These are phyloP conservation scores for Apodemia zela DNA, from an alignment of 2,888 invertebrate genomes.

Conservation along the genomic window DNA sequence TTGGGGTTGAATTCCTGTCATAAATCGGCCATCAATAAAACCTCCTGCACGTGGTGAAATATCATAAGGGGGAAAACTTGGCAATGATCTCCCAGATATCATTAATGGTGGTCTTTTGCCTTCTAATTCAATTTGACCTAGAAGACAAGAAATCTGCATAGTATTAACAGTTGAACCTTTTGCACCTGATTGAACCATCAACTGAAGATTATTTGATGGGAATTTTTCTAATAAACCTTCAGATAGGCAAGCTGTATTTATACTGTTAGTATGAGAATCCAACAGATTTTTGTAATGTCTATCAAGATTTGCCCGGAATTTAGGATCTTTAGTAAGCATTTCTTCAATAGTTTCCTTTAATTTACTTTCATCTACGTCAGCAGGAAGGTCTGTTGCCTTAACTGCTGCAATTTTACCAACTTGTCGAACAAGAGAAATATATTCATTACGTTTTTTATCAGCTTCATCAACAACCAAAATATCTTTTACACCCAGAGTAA, in stretches of 20 bases:
- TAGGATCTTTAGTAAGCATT: slow-evolving; percentile 85
- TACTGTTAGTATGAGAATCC: slow-evolving; percentile 92
- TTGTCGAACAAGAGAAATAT: slow-evolving; percentile 83
- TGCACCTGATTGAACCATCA: slow-evolving; percentile 99
- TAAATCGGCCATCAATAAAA: slow-evolving; percentile 96
- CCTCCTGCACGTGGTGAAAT: slow-evolving; percentile 95
- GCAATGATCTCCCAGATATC: slow-evolving; percentile 95
- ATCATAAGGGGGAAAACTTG: slow-evolving; percentile 94
- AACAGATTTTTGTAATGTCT: slow-evolving; percentile 90
- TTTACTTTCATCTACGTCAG: slow-evolving; percentile 76
- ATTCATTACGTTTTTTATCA: slow-evolving; percentile 85
- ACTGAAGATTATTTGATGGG: slow-evolving; percentile 96
- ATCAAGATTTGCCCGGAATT: slow-evolving; percentile 89
- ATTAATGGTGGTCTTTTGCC: slow-evolving; percentile 97
- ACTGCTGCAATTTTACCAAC: slow-evolving; percentile 83
- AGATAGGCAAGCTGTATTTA: slow-evolving; percentile 92
- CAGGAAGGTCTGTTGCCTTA: slow-evolving; percentile 85
- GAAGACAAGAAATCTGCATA: slow-evolving; percentile 98
- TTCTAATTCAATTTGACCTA: slow-evolving; percentile 99
- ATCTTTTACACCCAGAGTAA: slow-evolving; percentile 96
- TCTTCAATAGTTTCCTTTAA: slow-evolving; percentile 85
- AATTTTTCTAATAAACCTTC: slow-evolving; percentile 92
- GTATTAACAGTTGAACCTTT: slow-evolving; percentile 99
- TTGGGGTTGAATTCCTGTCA: slow-evolving; percentile 99
- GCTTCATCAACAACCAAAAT: slow-evolving; percentile 90